Evolutionary conservation across 2,888 invertebrate species (phyloP).

Genomic region (Resseliella maxima): DNA sequence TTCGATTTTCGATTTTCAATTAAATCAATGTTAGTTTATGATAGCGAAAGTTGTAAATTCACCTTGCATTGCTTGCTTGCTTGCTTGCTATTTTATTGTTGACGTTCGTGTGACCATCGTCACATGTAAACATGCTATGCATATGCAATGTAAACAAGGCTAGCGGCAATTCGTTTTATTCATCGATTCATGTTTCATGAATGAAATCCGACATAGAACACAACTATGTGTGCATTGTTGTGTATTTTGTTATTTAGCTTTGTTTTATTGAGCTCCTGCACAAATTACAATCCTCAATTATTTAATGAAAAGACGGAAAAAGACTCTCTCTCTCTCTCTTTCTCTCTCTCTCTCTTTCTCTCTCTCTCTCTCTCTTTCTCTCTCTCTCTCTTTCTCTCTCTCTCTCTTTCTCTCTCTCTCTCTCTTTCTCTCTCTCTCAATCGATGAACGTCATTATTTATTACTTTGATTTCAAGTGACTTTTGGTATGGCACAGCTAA

Average conservation of each 20-base stretch:
- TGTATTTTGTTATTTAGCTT: not conserved
- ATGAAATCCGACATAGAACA: not conserved
- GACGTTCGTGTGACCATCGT: not conserved
- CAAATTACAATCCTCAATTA: not conserved
- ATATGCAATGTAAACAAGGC: not conserved
- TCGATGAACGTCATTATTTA: too few species aligned
- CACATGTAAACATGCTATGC: conserved; percentile 23
- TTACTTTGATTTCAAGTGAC: too few species aligned
- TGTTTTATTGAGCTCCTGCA: not conserved
- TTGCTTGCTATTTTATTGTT: not conserved
- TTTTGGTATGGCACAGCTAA: too few species aligned
- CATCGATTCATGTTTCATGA: not conserved
- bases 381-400: too few species aligned
- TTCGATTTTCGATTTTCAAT: not conserved
- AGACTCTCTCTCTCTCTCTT: too few species aligned
- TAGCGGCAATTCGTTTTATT: not conserved
- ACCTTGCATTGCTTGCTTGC: not conserved
- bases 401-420: too few species aligned
- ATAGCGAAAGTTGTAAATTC: not conserved
- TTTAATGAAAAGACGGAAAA: too few species aligned
- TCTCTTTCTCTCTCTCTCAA: too few species aligned
- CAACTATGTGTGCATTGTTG: not conserved
- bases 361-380: too few species aligned
- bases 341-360: too few species aligned
- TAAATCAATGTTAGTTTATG: too few species aligned